Evolutionary conservation across 1,140 invertebrate genomes (phyloP).

Genomic region (Diabrotica virgifera): DNA sequence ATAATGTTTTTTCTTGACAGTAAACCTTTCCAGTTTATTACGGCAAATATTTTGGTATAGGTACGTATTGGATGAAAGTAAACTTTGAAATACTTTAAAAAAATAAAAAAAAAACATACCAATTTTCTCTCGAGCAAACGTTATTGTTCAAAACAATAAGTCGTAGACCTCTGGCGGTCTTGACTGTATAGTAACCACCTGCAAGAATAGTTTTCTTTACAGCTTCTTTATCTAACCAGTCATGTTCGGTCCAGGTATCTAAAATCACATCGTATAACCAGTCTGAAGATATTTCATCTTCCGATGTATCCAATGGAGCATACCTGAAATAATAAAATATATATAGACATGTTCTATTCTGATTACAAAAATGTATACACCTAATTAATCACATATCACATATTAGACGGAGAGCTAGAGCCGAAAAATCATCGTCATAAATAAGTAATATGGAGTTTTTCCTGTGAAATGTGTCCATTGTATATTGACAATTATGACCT

Average conservation of each 20-base stretch:
- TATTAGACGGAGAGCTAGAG: no score
- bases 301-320: conserved; percentile 20
- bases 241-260: conserved; percentile 55
- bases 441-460: no score
- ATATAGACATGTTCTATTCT: neutral
- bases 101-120: conserved; percentile 59
- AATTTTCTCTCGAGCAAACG: conserved; percentile 68
- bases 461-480: no score
- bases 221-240: conserved; percentile 62
- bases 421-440: no score
- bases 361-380: neutral
- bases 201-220: conserved; percentile 56
- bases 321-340: conserved; percentile 1
- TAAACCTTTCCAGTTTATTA: no score
- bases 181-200: conserved; percentile 70
- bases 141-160: conserved; percentile 75
- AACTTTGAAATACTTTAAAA: neutral
- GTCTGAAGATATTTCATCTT: conserved; percentile 52
- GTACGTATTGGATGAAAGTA: no score
- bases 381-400: no score
- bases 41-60: no score
- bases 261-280: conserved; percentile 69
- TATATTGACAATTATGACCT: no score
- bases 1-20: no score
- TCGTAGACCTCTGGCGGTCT: conserved; percentile 61